Evolutionary conservation across 2,113 vertebrate genomes (phyloP).

Genomic region (Aramus guarauna): DNA sequence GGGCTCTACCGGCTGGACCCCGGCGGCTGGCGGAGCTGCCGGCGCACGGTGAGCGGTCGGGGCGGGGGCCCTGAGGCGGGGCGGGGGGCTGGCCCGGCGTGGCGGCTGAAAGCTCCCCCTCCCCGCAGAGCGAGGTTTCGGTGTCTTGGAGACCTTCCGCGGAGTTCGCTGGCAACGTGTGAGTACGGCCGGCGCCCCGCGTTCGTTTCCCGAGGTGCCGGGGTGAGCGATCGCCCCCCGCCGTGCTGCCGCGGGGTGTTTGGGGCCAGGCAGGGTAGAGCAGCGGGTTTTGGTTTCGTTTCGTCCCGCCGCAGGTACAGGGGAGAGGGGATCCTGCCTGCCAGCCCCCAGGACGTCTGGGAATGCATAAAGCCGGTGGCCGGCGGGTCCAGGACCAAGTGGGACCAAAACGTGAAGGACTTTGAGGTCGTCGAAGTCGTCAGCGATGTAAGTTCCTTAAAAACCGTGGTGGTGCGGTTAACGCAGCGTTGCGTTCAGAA

Average conservation of each 20-base stretch:
- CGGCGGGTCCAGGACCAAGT: conserved; percentile 82
- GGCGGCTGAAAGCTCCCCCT: neutral
- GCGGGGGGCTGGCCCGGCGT: neutral
- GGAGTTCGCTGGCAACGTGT: conserved; percentile 91
- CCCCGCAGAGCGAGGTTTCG: conserved; percentile 79
- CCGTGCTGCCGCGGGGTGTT: neutral
- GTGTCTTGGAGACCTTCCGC: conserved; percentile 90
- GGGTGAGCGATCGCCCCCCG: neutral
- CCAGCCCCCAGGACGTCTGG: conserved; percentile 80
- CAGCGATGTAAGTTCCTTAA: conserved; percentile 74
- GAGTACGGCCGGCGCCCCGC: conserved; percentile 60
- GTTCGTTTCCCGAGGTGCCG: accelerated
- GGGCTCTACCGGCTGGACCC: conserved; percentile 77
- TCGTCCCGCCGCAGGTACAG: conserved; percentile 78
- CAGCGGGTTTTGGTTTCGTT: neutral
- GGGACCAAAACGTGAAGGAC: conserved; percentile 89
- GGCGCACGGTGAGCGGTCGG: conserved; percentile 75
- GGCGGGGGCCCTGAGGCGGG: neutral
- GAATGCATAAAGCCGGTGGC: conserved; percentile 85
- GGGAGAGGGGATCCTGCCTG: conserved; percentile 81
- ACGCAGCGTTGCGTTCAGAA: accelerated
- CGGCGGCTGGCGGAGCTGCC: conserved; percentile 83
- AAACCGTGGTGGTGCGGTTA: accelerated
- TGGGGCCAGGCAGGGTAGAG: accelerated
- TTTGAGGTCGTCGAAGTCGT: conserved; percentile 84